These are phyloP conservation scores for Poeciliopsis retropinna DNA, from an alignment of 2,113 vertebrate genomes.

Conservation along the genomic window DNA sequence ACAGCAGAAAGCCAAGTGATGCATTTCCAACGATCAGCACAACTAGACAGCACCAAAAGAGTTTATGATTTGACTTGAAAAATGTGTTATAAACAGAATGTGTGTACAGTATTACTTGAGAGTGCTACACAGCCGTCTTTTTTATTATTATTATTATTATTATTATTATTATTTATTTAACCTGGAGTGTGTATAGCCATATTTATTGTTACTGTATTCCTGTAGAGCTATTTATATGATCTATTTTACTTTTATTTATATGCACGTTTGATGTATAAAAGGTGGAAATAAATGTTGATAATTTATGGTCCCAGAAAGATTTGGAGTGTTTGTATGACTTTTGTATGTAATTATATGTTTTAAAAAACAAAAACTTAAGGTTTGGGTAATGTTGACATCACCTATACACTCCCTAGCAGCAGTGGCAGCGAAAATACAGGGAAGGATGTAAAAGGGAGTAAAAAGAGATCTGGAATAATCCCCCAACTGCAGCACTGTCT, in stretches of 20 bases:
- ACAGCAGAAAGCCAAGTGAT: constrained; percentile 41
- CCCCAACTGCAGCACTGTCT: not conserved
- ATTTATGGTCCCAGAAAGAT: constrained; percentile 60
- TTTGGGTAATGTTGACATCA: not conserved
- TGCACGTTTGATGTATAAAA: constrained; percentile 75
- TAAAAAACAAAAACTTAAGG: not conserved
- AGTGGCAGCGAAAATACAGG: not conserved
- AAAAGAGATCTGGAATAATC: constrained; percentile 13
- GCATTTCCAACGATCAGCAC: constrained; percentile 31
- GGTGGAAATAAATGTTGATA: constrained; percentile 75
- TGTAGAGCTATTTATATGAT: constrained; percentile 71
- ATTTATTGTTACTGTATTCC: constrained; percentile 74
- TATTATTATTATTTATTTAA: constrained; percentile 36
- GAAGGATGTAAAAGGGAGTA: constrained; percentile 4
- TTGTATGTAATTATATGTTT: not conserved
- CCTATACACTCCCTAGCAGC: not conserved
- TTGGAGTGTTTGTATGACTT: not conserved
- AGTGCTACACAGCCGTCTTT: constrained; percentile 48
- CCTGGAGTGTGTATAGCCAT: constrained; percentile 70
- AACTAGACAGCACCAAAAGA: constrained; percentile 18
- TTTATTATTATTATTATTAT: constrained; percentile 25
- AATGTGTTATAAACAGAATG: constrained; percentile 35
- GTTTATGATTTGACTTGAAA: constrained; percentile 30
- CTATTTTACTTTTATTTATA: constrained; percentile 69
- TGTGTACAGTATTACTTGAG: constrained; percentile 36